Evolutionary conservation across 2,888 invertebrate genomes (phyloP).

Genomic region (Rhabditoides inermis): DNA sequence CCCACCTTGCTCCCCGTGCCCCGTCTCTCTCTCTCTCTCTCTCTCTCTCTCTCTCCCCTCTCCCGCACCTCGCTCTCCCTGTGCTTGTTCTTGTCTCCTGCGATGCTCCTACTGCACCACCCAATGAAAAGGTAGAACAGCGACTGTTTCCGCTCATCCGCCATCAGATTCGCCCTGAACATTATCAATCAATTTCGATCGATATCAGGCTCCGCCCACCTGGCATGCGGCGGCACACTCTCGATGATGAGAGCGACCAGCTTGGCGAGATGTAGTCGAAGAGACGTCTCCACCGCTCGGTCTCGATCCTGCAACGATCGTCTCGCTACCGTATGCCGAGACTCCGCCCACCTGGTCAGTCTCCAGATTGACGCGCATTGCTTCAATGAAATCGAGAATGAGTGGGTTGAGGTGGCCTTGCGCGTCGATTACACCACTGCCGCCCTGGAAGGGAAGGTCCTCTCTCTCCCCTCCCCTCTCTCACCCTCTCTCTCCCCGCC

Average conservation of each 20-base stretch:
- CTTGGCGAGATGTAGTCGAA: conserved; percentile 84
- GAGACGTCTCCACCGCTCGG: conserved; percentile 71
- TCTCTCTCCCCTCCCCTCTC: too few relatives aligned
- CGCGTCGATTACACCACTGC: conserved; percentile 75
- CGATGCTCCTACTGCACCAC: conserved; percentile 72
- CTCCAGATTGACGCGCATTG: conserved; percentile 80
- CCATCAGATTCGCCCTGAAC: conserved; percentile 63
- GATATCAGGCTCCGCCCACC: neutral
- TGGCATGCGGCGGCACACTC: conserved; percentile 12
- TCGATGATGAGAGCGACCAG: conserved; percentile 86
- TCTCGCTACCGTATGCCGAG: neutral
- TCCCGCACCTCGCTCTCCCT: conserved; percentile 9
- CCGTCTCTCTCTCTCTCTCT: conserved; percentile 3
- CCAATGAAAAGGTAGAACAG: conserved; percentile 83
- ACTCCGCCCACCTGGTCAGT: conserved; percentile 53
- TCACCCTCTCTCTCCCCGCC: too few relatives aligned
- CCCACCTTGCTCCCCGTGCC: neutral
- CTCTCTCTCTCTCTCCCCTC: conserved; percentile 13
- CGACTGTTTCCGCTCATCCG: conserved; percentile 74
- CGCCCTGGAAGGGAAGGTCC: too few relatives aligned
- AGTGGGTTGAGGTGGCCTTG: conserved; percentile 75
- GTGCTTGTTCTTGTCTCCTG: conserved; percentile 23
- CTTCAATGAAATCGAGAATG: conserved; percentile 88
- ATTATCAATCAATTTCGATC: neutral
- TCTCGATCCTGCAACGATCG: conserved; percentile 70